A percentile compares a stretch with the other conserved stretches of the same genome.
phyloP scores from a whole-genome alignment of 2,888 invertebrate species.

The Syritta pipiens region DNA sequence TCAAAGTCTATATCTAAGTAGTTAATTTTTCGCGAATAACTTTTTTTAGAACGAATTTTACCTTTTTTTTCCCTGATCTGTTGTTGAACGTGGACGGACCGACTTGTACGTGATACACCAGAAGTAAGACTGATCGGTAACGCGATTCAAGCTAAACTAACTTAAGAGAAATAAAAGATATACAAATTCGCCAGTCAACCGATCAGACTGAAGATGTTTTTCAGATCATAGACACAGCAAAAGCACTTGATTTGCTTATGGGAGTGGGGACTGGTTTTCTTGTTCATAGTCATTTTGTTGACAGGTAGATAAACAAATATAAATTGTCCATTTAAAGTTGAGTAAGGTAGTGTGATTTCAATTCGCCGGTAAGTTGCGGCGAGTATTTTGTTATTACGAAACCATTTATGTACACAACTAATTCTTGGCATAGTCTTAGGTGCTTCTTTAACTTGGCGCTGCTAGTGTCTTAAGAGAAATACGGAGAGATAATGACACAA shows the following conservation, averaged over 20 bases:
- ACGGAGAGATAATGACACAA: too few species aligned
- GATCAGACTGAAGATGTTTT: constrained; percentile 36
- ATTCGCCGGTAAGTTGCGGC: constrained; percentile 38
- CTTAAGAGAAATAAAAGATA: constrained; percentile 42
- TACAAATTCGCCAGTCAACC: constrained; percentile 7
- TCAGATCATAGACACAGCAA: constrained; percentile 28
- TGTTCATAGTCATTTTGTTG: constrained; percentile 53
- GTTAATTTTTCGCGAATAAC: constrained; percentile 2
- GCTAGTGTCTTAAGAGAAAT: too few species aligned
- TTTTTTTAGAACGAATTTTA: constrained; percentile 58
- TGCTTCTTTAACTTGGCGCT: neutral
- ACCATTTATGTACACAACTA: neutral
- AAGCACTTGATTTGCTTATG: constrained; percentile 37
- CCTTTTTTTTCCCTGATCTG: constrained; percentile 24
- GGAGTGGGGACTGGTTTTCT: constrained; percentile 45
- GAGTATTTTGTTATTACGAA: neutral
- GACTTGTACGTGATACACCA: neutral
- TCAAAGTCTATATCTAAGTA: neutral
- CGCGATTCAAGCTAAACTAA: constrained; percentile 39
- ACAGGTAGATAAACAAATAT: constrained; percentile 53
- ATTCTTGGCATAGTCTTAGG: neutral
- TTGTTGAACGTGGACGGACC: constrained; percentile 11
- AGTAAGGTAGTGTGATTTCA: neutral
- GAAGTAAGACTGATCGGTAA: constrained; percentile 37
- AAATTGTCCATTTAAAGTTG: constrained; percentile 11